A percentile compares a stretch with the other conserved stretches of the same genome.
Evolutionary conservation across 2,888 invertebrate species (phyloP).

Genomic region (Dolomedes plantarius): DNA sequence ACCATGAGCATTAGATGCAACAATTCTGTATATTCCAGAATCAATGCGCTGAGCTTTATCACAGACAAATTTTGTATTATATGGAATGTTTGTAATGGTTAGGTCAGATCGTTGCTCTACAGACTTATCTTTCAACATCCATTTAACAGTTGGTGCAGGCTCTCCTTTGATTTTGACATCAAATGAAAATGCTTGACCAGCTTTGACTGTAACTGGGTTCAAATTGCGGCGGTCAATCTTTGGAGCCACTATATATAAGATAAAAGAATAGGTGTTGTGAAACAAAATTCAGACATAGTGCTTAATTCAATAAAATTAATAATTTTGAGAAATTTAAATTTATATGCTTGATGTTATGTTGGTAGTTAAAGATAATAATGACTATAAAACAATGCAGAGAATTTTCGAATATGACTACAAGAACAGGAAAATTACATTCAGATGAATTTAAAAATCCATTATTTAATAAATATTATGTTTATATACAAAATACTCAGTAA

Average conservation of each 20-base stretch:
- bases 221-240: conserved; percentile 96
- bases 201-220: conserved; percentile 78
- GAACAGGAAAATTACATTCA: too few species aligned
- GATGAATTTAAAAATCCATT: too few species aligned
- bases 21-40: conserved; percentile 91
- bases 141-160: conserved; percentile 89
- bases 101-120: conserved; percentile 64
- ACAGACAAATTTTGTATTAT: conserved; percentile 90
- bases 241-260: conserved; percentile 87
- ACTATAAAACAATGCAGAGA: too few species aligned
- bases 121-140: conserved; percentile 86
- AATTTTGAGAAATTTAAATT: too few species aligned
- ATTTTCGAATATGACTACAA: too few species aligned
- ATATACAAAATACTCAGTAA: too few species aligned
- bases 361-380: too few species aligned
- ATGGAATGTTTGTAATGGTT: conserved; percentile 84
- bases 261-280: background rate
- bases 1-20: conserved; percentile 90
- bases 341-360: too few species aligned
- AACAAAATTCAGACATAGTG: background rate
- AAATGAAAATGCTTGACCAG: conserved; percentile 78
- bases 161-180: conserved; percentile 79
- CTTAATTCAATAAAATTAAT: background rate
- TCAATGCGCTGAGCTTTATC: conserved; percentile 91
- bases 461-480: too few species aligned